These are phyloP conservation scores for Lycocorax pyrrhopterus DNA, from an alignment of 2,113 vertebrate species.

Conservation along the genomic window DNA sequence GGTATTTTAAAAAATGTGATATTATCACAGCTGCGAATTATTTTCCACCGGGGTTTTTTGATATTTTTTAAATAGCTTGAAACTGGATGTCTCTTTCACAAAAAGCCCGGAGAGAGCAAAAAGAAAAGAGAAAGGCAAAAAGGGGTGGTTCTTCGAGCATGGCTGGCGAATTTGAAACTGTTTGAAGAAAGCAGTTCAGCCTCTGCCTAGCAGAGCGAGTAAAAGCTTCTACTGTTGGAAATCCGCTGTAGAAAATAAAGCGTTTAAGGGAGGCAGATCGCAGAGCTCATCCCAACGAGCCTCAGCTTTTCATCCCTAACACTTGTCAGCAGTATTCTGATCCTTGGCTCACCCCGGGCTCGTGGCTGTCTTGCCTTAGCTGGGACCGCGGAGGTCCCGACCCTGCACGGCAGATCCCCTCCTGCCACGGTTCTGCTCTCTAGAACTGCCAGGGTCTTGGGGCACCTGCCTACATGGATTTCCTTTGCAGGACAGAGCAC, in stretches of 20 bases:
- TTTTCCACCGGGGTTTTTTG: conserved; percentile 67
- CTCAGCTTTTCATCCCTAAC: not conserved
- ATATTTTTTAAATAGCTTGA: conserved; percentile 56
- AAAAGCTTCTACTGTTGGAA: not conserved
- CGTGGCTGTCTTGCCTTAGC: not conserved
- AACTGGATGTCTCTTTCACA: conserved; percentile 56
- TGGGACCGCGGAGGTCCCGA: not conserved
- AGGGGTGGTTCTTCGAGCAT: conserved; percentile 34
- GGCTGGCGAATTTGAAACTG: conserved; percentile 47
- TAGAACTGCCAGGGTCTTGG: not conserved
- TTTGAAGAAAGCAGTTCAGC: not conserved
- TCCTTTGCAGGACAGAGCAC: not conserved
- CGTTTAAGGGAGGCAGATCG: not conserved
- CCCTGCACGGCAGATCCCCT: not conserved
- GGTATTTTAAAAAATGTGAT: conserved; percentile 63
- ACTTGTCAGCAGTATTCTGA: not conserved
- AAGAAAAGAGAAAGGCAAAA: conserved; percentile 12
- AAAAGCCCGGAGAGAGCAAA: not conserved
- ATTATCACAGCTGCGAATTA: conserved; percentile 83
- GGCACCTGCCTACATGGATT: not conserved
- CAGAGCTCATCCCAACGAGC: not conserved
- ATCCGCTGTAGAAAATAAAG: not conserved
- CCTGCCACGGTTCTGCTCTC: not conserved
- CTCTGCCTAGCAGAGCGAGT: conserved; percentile 29
- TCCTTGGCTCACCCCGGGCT: not conserved